Evolutionary conservation across 2,888 invertebrate genomes (phyloP), one percentile per base, ranked within the genome.

Genomic region (Dusona sp.): DNA sequence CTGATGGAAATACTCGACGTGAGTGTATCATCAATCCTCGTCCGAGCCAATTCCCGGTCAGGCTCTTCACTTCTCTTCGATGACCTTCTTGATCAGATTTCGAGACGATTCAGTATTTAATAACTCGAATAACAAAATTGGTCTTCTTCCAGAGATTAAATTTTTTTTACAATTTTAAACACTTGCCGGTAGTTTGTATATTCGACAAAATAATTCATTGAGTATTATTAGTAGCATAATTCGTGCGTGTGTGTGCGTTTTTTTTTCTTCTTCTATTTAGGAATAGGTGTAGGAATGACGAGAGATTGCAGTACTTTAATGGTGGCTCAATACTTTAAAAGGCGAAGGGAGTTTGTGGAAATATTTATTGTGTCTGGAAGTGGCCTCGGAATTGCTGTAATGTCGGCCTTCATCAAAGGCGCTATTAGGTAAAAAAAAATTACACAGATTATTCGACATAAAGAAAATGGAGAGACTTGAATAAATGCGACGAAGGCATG

Each of bases 281-380:
- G 98, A 54, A 96, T 98, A 79, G 98, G 98, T 81, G 97, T 98
- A 82, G 98, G 98, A 57, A 96, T 98, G 93, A 98, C 98, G 8
- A 95, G 98, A 88, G 98, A 98, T 94, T 98, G 98, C 91, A 97
- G 98, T 33, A 97, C 97, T 64, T 95, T 98, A 90, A 98, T 98
- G 97, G 97, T 98, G 87, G 98, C 98, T 61, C 98, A 98, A 94
- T 98, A 98, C 95, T 98, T 98, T 96, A 98, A 98, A 93, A 94
- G 97, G 88, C 95, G 97, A 90, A 95, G 98, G 85, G 98, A 98
- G 94, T 95, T 98, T 90, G 98, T 98, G 75, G 98, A 98, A 94
- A 97, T 98, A 92, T 97, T 98, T 94, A 97, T 98, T 89, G 97
- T 98, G 79, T 97, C 97, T 89, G 98, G 98, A 91, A 97, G 97